Evolutionary conservation across 2,113 vertebrate genomes (phyloP).

Genomic region (Phrynocephalus versicolor): DNA sequence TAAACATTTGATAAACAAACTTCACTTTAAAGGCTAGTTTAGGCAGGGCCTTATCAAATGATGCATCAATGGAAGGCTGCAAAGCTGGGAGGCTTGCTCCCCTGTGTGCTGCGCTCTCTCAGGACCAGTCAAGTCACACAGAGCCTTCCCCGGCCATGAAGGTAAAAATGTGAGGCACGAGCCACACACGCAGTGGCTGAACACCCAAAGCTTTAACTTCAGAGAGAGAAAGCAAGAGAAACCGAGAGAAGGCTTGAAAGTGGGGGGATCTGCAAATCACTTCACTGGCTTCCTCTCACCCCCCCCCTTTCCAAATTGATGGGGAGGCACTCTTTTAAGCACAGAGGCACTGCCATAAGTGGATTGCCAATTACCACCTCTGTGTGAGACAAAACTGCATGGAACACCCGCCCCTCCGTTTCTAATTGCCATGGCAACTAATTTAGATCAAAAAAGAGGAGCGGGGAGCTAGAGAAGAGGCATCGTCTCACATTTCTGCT

Average conservation of each 20-base stretch:
- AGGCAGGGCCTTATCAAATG: slow-evolving; percentile 9
- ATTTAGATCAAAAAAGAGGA: neutral
- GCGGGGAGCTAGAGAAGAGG: neutral
- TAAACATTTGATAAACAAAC: slow-evolving; percentile 20
- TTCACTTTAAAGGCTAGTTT: slow-evolving; percentile 23
- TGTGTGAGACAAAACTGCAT: neutral
- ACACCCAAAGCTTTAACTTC: neutral
- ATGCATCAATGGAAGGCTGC: neutral
- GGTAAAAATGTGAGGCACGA: slow-evolving; percentile 15
- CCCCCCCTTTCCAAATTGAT: neutral
- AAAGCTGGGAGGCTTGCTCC: slow-evolving; percentile 1
- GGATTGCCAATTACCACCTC: neutral
- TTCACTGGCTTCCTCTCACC: neutral
- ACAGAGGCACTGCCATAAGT: neutral
- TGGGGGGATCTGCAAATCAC: neutral
- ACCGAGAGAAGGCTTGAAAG: slow-evolving; percentile 3
- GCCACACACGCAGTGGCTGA: neutral
- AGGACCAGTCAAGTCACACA: slow-evolving; percentile 16
- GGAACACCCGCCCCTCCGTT: neutral
- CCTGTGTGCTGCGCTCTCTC: slow-evolving; percentile 3
- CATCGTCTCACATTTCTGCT: neutral
- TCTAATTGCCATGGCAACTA: neutral
- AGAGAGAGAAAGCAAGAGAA: slow-evolving; percentile 4
- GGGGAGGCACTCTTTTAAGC: neutral
- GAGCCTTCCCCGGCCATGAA: neutral